Evolutionary conservation across 2,888 invertebrate species (phyloP).

Genomic region (Xanthorhoe spadicearia): DNA sequence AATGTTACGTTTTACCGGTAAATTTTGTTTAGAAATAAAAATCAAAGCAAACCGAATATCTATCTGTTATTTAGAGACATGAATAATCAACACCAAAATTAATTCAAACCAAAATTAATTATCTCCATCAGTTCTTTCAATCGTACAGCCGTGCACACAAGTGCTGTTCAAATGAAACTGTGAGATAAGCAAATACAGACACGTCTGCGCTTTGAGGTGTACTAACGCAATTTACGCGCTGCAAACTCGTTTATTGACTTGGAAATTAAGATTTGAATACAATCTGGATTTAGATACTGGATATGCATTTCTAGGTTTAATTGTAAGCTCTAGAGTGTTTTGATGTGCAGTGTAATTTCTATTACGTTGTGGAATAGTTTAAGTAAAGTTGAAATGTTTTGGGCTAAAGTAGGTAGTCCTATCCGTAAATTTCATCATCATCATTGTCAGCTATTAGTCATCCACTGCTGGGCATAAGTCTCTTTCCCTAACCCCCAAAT

Average conservation of each 20-base stretch:
- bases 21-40: not conserved
- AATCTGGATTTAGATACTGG: slow-evolving; percentile 25
- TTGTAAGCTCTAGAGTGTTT: not conserved
- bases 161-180: slow-evolving; percentile 44
- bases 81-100: slow-evolving; percentile 1
- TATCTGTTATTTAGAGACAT: not conserved
- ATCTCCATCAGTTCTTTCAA: slow-evolving; percentile 36
- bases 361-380: too few species aligned
- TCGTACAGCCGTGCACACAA: slow-evolving; percentile 35
- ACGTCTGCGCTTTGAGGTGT: slow-evolving; percentile 68
- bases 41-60: not conserved
- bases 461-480: too few species aligned
- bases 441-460: too few species aligned
- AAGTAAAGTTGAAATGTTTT: too few species aligned
- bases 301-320: not conserved
- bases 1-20: too few species aligned
- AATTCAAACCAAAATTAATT: slow-evolving; percentile 24
- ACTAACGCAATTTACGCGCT: slow-evolving; percentile 59
- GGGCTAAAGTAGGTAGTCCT: too few species aligned
- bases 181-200: slow-evolving; percentile 51
- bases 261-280: slow-evolving; percentile 39
- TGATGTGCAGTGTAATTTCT: too few species aligned
- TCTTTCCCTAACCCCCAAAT: too few species aligned
- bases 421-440: too few species aligned
- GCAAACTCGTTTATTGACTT: slow-evolving; percentile 42